These are phyloP conservation scores for Heterotis niloticus DNA, from an alignment of 2,113 vertebrate genomes.

Conservation along the genomic window DNA sequence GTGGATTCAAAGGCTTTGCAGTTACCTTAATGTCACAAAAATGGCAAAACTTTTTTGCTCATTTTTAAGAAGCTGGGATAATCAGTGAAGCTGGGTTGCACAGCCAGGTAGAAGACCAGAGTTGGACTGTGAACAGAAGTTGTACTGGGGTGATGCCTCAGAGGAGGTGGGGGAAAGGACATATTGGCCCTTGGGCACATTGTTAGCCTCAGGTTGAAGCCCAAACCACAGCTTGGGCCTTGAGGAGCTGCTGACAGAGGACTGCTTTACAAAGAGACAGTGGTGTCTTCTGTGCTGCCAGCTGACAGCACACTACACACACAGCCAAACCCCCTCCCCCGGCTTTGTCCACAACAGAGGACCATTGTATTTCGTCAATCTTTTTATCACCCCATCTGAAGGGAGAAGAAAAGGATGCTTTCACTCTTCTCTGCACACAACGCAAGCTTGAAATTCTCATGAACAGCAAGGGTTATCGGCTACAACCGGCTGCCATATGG, in stretches of 20 bases:
- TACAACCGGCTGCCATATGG: not conserved
- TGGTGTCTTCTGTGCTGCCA: constrained; percentile 43
- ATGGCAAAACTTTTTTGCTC: no score
- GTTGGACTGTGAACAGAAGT: not conserved
- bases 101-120: no score
- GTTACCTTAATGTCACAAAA: no score
- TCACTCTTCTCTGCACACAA: constrained; percentile 29
- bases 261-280: constrained; percentile 23
- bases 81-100: no score
- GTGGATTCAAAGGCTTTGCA: no score
- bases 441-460: constrained; percentile 49
- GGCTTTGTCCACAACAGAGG: constrained; percentile 4
- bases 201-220: not conserved
- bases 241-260: constrained; percentile 29
- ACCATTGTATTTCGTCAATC: constrained; percentile 20
- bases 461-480: constrained; percentile 35
- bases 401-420: constrained; percentile 51
- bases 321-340: not conserved
- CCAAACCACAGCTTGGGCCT: not conserved
- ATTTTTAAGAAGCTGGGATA: not conserved
- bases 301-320: constrained; percentile 47
- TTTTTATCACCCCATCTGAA: constrained; percentile 52
- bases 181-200: not conserved
- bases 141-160: not conserved
- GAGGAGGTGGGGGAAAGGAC: not conserved